Conservation (phyloP, 1,140 invertebrate species). For the Parasteatoda tepidariorum region DNA sequence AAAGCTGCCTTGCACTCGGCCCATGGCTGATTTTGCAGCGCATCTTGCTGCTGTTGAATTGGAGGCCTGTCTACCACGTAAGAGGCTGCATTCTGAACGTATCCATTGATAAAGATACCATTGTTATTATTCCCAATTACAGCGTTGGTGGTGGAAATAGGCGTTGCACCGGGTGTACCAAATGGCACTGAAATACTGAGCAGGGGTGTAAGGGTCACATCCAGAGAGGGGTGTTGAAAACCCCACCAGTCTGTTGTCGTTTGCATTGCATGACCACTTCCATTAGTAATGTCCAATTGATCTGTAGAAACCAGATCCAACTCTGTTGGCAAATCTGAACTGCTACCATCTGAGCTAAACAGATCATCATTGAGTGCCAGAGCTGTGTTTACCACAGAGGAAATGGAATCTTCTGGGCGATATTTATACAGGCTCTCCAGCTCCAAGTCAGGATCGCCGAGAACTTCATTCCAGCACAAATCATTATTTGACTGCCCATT, state of each 20-base stretch:
- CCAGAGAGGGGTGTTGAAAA: conserved; percentile 40
- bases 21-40: conserved; percentile 59
- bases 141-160: neutral
- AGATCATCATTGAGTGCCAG: conserved; percentile 53
- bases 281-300: neutral
- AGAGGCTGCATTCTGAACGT: conserved; percentile 14
- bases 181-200: conserved; percentile 60
- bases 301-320: conserved; percentile 40
- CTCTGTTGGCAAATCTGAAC: conserved; percentile 43
- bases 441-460: conserved; percentile 68
- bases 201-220: conserved; percentile 53
- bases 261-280: neutral
- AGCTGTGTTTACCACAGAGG: conserved; percentile 54
- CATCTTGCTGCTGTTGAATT: conserved; percentile 36
- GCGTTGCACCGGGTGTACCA: neutral
- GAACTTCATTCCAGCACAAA: conserved; percentile 70
- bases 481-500: conserved; percentile 60
- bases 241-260: conserved; percentile 35
- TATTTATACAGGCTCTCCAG: conserved; percentile 67
- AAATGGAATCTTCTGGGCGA: conserved; percentile 51
- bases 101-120: conserved; percentile 14
- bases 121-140: neutral
- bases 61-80: conserved; percentile 6
- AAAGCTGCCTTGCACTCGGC: conserved; percentile 61
- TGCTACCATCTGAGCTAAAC: conserved; percentile 57